These are phyloP conservation scores for Bombus cullumanus DNA, from an alignment of 1,140 invertebrate species.

Conservation along the genomic window DNA sequence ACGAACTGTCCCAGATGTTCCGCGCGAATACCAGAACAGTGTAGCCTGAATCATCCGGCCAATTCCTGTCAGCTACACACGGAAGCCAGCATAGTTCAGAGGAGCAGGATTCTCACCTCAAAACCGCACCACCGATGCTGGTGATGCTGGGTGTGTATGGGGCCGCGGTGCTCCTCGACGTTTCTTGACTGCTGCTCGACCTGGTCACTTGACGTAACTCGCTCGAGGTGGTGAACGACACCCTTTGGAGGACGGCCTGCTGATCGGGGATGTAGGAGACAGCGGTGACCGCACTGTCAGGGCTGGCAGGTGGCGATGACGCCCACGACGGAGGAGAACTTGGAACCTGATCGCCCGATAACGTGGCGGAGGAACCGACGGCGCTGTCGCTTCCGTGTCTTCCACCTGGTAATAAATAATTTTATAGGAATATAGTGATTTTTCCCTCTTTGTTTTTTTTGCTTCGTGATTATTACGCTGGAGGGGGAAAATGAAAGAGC, in stretches of 20 bases:
- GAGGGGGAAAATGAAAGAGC: too few species aligned
- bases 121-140: conserved; percentile 86
- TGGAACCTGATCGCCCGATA: conserved; percentile 81
- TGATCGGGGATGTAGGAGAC: conserved; percentile 84
- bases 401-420: conserved; percentile 66
- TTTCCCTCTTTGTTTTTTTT: too few species aligned
- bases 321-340: conserved; percentile 86
- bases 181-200: conserved; percentile 74
- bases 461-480: too few species aligned
- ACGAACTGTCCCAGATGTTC: conserved; percentile 26
- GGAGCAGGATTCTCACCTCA: conserved; percentile 75
- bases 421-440: not conserved
- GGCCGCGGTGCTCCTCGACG: conserved; percentile 69
- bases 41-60: not conserved
- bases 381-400: conserved; percentile 83
- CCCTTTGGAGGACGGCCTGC: conserved; percentile 83
- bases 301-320: conserved; percentile 85
- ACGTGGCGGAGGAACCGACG: conserved; percentile 85
- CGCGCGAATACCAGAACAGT: conserved; percentile 24
- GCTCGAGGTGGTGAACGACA: conserved; percentile 84
- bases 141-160: conserved; percentile 85
- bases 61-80: conserved; percentile 16
- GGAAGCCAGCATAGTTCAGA: conserved; percentile 17
- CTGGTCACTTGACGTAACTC: conserved; percentile 83
- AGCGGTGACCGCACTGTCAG: conserved; percentile 82